Percentiles rank a stretch among this genome's conserved stretches.
phyloP scores from a whole-genome alignment of 2,113 vertebrate species.

The Dipodomys ordii region DNA sequence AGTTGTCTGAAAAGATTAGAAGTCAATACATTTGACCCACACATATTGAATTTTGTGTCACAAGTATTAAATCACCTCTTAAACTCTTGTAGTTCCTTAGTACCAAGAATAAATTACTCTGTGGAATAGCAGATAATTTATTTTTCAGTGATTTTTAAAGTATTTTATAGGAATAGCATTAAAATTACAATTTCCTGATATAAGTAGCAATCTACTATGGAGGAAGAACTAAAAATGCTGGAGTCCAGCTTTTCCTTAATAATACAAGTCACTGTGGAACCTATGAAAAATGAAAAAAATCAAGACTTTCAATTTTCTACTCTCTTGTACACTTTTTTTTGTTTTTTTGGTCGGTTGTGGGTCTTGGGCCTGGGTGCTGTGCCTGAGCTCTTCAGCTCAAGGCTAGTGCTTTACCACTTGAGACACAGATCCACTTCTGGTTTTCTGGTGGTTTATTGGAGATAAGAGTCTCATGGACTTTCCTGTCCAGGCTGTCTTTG shows the following conservation, averaged over 20 bases:
- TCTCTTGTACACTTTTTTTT: neutral
- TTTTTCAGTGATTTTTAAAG: constrained; percentile 47
- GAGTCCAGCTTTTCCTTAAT: constrained; percentile 9
- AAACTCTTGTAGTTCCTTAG: constrained; percentile 43
- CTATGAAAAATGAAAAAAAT: constrained; percentile 30
- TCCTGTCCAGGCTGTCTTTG: too few relatives aligned
- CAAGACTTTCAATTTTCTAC: constrained; percentile 42
- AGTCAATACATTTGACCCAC: constrained; percentile 66
- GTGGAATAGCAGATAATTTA: constrained; percentile 36
- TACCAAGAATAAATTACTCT: constrained; percentile 68
- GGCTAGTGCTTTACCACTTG: too few relatives aligned
- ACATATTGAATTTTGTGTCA: constrained; percentile 59
- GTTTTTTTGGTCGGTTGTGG: too few relatives aligned
- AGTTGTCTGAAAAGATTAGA: constrained; percentile 74
- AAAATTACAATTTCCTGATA: constrained; percentile 1
- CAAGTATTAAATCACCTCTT: constrained; percentile 71
- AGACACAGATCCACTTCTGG: too few relatives aligned
- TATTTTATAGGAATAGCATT: constrained; percentile 5
- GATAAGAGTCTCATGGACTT: too few relatives aligned
- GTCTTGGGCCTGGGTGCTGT: too few relatives aligned
- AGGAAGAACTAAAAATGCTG: neutral
- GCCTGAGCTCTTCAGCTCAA: too few relatives aligned
- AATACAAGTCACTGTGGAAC: neutral
- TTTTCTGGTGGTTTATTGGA: too few relatives aligned
- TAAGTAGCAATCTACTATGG: neutral